Conservation (phyloP, 30 jellyfish, hydroid and myxozoan species). For the Chrysaora quinquecirrha region DNA sequence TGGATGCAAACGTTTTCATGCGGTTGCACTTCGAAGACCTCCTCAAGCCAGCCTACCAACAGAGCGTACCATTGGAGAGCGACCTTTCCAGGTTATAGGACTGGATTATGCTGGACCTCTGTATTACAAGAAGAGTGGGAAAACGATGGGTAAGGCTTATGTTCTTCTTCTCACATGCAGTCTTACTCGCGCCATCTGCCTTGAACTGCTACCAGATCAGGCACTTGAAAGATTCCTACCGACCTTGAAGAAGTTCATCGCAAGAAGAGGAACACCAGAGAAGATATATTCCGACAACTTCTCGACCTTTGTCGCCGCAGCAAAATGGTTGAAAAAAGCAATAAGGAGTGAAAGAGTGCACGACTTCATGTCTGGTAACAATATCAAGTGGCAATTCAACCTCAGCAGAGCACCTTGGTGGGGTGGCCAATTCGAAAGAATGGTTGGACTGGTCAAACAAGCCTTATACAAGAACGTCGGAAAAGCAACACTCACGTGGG, state of each 20-base stretch:
- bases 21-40: constrained; percentile 43
- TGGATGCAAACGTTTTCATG: constrained; percentile 72
- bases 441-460: constrained; percentile 70
- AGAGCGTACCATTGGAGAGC: constrained; percentile 56
- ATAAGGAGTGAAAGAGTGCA: constrained; percentile 46
- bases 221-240: constrained; percentile 49
- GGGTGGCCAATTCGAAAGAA: constrained; percentile 85
- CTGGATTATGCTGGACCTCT: too few species aligned
- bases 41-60: constrained; percentile 61
- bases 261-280: too few species aligned
- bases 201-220: constrained; percentile 67
- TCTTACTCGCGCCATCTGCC: constrained; percentile 59
- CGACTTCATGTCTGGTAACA: constrained; percentile 42
- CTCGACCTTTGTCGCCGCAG: constrained; percentile 62
- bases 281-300: constrained; percentile 73
- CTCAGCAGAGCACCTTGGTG: constrained; percentile 87
- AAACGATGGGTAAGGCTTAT: constrained; percentile 56
- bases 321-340: constrained; percentile 59
- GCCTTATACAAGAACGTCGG: constrained; percentile 70
- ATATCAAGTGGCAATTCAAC: constrained; percentile 72
- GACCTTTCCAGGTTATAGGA: too few species aligned
- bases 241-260: too few species aligned
- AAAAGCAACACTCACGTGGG: constrained; percentile 29
- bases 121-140: constrained; percentile 25
- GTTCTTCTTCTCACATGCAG: constrained; percentile 76